Conservation (phyloP, 2,797 vertebrate species). For the Staurois parvus region DNA sequence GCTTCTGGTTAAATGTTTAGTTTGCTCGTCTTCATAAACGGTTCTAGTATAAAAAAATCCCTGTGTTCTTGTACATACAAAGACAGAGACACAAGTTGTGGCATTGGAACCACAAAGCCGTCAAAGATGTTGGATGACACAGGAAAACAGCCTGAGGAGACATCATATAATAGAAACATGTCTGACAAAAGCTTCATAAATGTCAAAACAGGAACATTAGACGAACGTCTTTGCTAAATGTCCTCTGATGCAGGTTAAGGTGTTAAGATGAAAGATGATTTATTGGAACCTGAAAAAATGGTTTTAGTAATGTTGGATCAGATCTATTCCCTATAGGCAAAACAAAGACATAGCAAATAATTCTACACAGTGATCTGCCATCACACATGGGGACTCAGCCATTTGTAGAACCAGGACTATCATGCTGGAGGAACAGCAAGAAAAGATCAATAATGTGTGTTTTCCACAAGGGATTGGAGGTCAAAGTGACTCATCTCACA, state of each 20-base stretch:
- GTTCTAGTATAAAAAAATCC: too few species aligned
- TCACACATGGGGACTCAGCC: background rate
- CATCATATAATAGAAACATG: background rate
- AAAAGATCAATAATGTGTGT: background rate
- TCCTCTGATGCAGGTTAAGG: background rate
- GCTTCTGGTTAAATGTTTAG: too few species aligned
- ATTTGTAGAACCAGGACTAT: background rate
- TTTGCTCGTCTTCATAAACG: too few species aligned
- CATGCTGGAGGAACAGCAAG: background rate
- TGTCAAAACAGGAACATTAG: background rate
- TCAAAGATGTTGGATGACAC: background rate
- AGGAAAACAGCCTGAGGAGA: background rate
- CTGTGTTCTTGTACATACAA: too few species aligned
- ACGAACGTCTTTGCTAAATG: background rate
- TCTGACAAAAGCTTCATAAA: background rate
- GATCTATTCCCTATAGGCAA: background rate
- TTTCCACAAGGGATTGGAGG: background rate
- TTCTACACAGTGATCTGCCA: background rate
- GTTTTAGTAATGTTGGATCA: background rate
- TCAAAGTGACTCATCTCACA: background rate
- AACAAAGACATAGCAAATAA: background rate
- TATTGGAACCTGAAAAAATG: background rate
- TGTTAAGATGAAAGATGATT: background rate
- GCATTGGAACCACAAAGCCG: background rate
- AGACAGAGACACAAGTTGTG: background rate